These are phyloP conservation scores for Galbula dea DNA, from an alignment of 2,113 vertebrate species.

Conservation along the genomic window DNA sequence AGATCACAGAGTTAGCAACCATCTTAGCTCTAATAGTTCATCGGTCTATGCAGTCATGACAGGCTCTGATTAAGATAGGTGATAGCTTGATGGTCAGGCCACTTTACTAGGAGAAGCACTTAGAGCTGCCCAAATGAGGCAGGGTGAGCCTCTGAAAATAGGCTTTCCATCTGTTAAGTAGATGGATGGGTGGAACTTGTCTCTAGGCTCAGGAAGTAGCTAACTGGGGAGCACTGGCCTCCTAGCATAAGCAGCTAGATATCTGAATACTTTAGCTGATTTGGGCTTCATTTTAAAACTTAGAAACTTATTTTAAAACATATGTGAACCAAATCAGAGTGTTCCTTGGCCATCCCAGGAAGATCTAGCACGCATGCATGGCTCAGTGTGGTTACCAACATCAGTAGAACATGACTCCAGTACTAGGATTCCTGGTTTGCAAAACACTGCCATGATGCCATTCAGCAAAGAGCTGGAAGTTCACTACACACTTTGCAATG, in stretches of 20 bases:
- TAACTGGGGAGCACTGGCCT: background rate
- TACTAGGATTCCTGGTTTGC: background rate
- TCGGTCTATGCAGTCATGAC: background rate
- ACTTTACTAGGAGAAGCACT: background rate
- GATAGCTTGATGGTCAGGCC: background rate
- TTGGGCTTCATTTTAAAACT: background rate
- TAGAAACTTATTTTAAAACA: background rate
- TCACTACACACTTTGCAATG: background rate
- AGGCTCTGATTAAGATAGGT: background rate
- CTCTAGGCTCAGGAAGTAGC: conserved; percentile 33
- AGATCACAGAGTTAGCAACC: background rate
- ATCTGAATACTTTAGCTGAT: background rate
- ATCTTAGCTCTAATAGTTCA: background rate
- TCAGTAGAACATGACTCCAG: background rate
- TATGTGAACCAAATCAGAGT: background rate
- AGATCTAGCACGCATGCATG: background rate
- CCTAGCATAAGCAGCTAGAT: background rate
- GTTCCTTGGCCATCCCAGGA: background rate
- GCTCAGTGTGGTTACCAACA: background rate
- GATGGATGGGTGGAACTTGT: background rate
- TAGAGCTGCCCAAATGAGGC: background rate
- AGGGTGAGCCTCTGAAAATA: background rate
- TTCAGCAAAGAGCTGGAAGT: background rate
- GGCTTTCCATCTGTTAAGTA: conserved; percentile 4
- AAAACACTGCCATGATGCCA: background rate